Evolutionary conservation across 2,113 vertebrate species (phyloP), one percentile per base, ranked within the genome.

Genomic region (Datnioides undecimradiatus): DNA sequence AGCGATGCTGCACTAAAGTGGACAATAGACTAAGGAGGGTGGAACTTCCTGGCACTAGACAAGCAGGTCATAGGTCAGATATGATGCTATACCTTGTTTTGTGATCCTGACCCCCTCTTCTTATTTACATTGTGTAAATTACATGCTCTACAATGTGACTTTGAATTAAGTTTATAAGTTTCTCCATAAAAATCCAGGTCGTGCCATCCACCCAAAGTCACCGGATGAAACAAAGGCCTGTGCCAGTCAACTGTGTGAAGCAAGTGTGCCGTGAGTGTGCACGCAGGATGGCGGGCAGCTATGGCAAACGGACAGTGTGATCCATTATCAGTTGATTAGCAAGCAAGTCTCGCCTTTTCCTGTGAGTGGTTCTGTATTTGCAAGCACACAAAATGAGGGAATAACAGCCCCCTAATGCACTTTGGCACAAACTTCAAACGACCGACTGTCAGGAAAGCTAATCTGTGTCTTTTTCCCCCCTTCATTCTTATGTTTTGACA

Each of bases 401-500:
- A 94, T 91, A 94, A 94, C 83, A 92, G 87, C 68, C 80, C 80
- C 80, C 85, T 93, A 94, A 94, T 94, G 94, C 94, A 93, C 93
- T 95, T 93, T 96, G 95, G 95, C 95, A 91, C 52, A 14, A 68
- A 92, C 93, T 94, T 95, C 95, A 95, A 95, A 95, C 80, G 57
- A 73, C 58, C 11, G 65, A 90, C 89, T 88, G 91, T 93, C 92
- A 94, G 94, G 92, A 94, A 94, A 90, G 88, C 92, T 93, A 95
- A 95, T 95, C 94, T 91, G 86, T 80, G 75, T 82, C 90, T 86
- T 81, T 87, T 34, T 38, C 87, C 91, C 87, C 87, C 73, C 88
- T 93, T 95, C 94, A 95, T 94, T 95, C 94, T 91, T 91, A 79
- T 95, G 92, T 94, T 95, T 95, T 95, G 91, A 95, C 94, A 95